These are phyloP conservation scores for Oncorhynchus nerka DNA, from an alignment of 2,113 vertebrate genomes.

Conservation along the genomic window DNA sequence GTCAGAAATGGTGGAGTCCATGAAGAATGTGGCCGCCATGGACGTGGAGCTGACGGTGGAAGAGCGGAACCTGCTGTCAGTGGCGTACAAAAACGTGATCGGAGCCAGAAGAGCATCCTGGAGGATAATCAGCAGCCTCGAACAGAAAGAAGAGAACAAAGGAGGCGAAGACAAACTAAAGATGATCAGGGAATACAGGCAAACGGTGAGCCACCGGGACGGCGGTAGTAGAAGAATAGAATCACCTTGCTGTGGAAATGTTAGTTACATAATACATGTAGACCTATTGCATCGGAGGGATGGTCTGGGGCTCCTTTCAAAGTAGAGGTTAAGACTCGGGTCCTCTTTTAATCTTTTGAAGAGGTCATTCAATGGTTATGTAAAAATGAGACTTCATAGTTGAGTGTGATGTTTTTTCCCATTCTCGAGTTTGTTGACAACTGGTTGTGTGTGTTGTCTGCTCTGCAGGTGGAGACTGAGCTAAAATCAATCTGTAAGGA, in stretches of 20 bases:
- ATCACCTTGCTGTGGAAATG: not conserved
- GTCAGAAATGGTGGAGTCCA: constrained; percentile 97
- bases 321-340: not conserved
- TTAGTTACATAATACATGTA: no score
- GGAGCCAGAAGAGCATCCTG: constrained; percentile 96
- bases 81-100: constrained; percentile 98
- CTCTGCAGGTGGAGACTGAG: constrained; percentile 90
- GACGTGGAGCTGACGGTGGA: constrained; percentile 92
- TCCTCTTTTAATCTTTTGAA: not conserved
- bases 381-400: no score
- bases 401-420: not conserved
- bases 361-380: not conserved
- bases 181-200: constrained; percentile 95
- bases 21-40: constrained; percentile 95
- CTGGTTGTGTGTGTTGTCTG: constrained; percentile 4
- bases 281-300: no score
- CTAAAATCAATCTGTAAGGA: constrained; percentile 95
- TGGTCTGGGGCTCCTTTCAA: not conserved
- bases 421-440: not conserved
- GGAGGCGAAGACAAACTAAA: constrained; percentile 92
- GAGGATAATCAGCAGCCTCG: constrained; percentile 99
- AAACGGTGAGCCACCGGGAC: constrained; percentile 81
- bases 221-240: not conserved
- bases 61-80: constrained; percentile 95
- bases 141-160: constrained; percentile 98